Conservation (phyloP, 2,888 invertebrate genomes). For the Metallyticus violacea region DNA sequence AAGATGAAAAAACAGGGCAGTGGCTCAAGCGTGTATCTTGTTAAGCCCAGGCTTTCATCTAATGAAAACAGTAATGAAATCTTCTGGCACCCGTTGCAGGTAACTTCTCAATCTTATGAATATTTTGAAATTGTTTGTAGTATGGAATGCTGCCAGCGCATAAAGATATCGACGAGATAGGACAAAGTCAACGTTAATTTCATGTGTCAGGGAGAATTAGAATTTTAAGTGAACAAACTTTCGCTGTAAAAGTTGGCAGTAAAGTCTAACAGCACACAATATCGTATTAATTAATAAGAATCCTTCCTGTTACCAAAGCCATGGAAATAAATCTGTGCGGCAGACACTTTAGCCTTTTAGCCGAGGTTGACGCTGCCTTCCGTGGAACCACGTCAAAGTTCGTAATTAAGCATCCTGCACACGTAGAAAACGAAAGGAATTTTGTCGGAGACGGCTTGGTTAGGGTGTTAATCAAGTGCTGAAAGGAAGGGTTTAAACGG, state of each 20-base stretch:
- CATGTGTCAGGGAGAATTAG: not conserved
- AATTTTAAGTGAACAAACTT: not conserved
- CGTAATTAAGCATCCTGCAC: constrained; percentile 3
- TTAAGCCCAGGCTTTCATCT: too few relatives aligned
- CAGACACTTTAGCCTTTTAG: not conserved
- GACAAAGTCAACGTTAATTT: not conserved
- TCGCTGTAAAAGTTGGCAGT: not conserved
- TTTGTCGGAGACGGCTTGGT: not conserved
- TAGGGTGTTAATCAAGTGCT: constrained; percentile 1
- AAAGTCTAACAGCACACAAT: too few relatives aligned
- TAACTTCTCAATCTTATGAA: too few relatives aligned
- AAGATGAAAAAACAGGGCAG: too few relatives aligned
- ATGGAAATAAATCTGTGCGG: not conserved
- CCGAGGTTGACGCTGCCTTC: not conserved
- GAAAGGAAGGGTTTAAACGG: not conserved
- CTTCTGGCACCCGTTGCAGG: too few relatives aligned
- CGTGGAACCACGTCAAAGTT: not conserved
- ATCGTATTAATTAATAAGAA: not conserved
- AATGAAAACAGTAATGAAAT: too few relatives aligned
- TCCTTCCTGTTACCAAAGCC: not conserved
- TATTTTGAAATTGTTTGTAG: too few relatives aligned
- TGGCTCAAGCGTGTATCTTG: too few relatives aligned
- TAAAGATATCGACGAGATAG: too few relatives aligned
- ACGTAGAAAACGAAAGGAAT: constrained; percentile 3
- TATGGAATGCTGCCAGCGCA: too few relatives aligned